Evolutionary conservation across 2,113 vertebrate genomes (phyloP).

Genomic region (Paralichthys olivaceus): DNA sequence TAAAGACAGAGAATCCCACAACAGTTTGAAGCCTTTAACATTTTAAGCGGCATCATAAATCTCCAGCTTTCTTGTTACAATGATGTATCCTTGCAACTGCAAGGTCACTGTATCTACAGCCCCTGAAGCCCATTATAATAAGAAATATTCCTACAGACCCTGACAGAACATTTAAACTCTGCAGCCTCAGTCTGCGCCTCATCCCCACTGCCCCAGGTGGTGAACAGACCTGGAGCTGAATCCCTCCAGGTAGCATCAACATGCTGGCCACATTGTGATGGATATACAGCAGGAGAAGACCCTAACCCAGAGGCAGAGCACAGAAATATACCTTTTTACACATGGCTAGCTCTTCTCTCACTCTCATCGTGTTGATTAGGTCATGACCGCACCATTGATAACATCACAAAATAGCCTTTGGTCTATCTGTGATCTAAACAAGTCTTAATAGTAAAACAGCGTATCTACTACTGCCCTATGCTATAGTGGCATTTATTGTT

Average conservation of each 20-base stretch:
- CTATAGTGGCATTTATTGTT: too few relatives aligned
- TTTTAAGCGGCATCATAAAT: background rate
- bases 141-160: background rate
- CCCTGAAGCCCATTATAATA: background rate
- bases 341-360: background rate
- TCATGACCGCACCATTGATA: too few relatives aligned
- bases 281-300: constrained; percentile 20
- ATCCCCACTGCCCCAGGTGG: background rate
- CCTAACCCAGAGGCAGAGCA: constrained; percentile 7
- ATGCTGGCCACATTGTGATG: constrained; percentile 33
- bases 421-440: too few relatives aligned
- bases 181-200: constrained; percentile 8
- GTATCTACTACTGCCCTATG: too few relatives aligned
- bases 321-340: constrained; percentile 43
- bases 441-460: too few relatives aligned
- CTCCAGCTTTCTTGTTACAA: constrained; percentile 20
- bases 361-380: too few relatives aligned
- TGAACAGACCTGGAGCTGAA: constrained; percentile 12
- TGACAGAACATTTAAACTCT: constrained; percentile 8
- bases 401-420: too few relatives aligned
- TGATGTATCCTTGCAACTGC: background rate
- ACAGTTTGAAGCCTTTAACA: constrained; percentile 15
- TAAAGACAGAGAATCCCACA: constrained; percentile 9
- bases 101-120: background rate
- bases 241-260: constrained; percentile 32